Conservation (phyloP, 2,797 vertebrate genomes). For the Amniataba percoides region DNA sequence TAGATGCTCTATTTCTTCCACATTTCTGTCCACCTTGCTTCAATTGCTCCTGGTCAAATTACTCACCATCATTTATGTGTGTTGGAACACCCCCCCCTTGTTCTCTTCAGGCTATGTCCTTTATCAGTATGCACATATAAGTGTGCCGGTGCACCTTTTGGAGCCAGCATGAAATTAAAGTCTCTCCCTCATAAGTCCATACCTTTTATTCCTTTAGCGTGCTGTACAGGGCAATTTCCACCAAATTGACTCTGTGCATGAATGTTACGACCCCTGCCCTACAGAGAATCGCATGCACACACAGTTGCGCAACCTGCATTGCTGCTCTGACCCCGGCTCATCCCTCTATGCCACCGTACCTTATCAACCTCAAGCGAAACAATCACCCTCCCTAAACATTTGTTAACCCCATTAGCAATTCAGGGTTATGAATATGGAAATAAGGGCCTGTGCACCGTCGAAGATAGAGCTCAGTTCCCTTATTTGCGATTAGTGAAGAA, state of each 20-base stretch:
- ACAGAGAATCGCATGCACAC: constrained; percentile 23
- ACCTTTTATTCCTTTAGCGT: constrained; percentile 11
- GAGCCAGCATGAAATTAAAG: constrained; percentile 25
- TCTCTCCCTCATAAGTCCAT: constrained; percentile 5
- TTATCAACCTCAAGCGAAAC: constrained; percentile 66
- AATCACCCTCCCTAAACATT: constrained; percentile 86
- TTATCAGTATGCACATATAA: constrained; percentile 23
- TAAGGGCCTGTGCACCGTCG: constrained; percentile 82
- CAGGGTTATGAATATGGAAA: constrained; percentile 93
- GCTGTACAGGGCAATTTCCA: constrained; percentile 40
- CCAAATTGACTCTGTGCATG: constrained; percentile 17
- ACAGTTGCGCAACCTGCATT: constrained; percentile 40
- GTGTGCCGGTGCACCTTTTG: constrained; percentile 6
- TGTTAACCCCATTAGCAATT: constrained; percentile 92
- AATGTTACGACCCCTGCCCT: constrained; percentile 44
- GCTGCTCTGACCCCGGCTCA: constrained; percentile 51
- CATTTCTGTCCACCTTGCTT: constrained; percentile 56
- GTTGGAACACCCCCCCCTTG: constrained; percentile 3
- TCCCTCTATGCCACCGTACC: constrained; percentile 30
- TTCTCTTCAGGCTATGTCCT: constrained; percentile 38
- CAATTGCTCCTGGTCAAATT: constrained; percentile 58
- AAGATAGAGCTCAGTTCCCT: constrained; percentile 89
- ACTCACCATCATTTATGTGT: constrained; percentile 52
- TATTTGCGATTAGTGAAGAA: constrained; percentile 90
- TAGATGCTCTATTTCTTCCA: constrained; percentile 53